These are phyloP conservation scores for Liposcelis brunnea DNA, from an alignment of 2,888 invertebrate genomes.

Conservation along the genomic window DNA sequence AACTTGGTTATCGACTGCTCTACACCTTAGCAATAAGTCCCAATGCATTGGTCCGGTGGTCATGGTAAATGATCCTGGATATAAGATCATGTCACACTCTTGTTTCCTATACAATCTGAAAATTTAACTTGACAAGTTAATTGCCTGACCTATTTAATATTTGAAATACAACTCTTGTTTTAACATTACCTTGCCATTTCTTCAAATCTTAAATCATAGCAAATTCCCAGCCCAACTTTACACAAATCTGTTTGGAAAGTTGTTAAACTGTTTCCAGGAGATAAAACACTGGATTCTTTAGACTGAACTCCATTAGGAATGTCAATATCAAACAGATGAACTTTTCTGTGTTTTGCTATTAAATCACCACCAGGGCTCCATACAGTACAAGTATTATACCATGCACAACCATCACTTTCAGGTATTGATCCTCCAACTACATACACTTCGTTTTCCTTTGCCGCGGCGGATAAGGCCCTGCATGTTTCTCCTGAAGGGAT, in stretches of 20 bases:
- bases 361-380: slow-evolving; percentile 64
- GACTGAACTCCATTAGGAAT: slow-evolving; percentile 85
- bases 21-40: slow-evolving; percentile 62
- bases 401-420: slow-evolving; percentile 45
- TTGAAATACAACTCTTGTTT: no score
- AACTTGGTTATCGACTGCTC: slow-evolving; percentile 79
- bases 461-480: slow-evolving; percentile 49
- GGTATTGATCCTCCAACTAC: slow-evolving; percentile 85
- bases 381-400: slow-evolving; percentile 79
- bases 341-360: slow-evolving; percentile 70
- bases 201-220: slow-evolving; percentile 35
- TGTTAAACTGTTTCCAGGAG: slow-evolving; percentile 54
- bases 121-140: slow-evolving; percentile 2
- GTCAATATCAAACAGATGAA: slow-evolving; percentile 92
- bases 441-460: slow-evolving; percentile 56
- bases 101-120: slow-evolving; percentile 11
- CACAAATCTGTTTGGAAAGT: slow-evolving; percentile 51
- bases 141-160: no score
- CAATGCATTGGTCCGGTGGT: slow-evolving; percentile 90
- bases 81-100: slow-evolving; percentile 74
- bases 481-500: slow-evolving; percentile 66
- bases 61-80: slow-evolving; percentile 93
- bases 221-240: slow-evolving; percentile 81
- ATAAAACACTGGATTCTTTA: slow-evolving; percentile 73
- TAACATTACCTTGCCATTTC: no score